Evolutionary conservation across 92 coral and sea anemone species (phyloP), one percentile per base, ranked within the genome.

Genomic region (Porites divaricata): DNA sequence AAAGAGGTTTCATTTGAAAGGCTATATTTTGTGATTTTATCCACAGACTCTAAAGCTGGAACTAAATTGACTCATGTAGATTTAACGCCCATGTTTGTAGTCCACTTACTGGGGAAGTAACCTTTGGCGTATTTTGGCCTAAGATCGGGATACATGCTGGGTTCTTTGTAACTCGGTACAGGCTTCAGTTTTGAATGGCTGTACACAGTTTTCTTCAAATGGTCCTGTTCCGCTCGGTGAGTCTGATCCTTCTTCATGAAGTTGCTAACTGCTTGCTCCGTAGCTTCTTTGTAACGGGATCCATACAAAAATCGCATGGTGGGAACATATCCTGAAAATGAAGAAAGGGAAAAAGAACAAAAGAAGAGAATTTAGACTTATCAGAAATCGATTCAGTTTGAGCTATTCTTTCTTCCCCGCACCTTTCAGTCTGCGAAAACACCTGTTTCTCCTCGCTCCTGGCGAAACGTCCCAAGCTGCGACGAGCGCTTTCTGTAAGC

Each of bases 231-330:
- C 48, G 67, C 71, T 75, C 97, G 80, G 79, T 97, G 89, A 41
- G 74, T 90, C 10, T 91, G 70, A 80, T 92, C 95, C 67, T 92
- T 97, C 74, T 57, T 87, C 89, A 89, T 85, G 65, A 97, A 97
- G 71, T 85, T 80, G 77, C 93, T 92, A 64, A 97, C 76, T 0
- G 99, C 98, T 57, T 97, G 93, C 63, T 97, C 98, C 7, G 98
- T 93, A 57, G 96, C 96, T 72, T 97, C 99, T 81, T 87, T 92
- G 91, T 97, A 97, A 10, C 99, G 95, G 1, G 99, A 87, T 28
- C 97, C 97, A 67, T 87, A 97, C 68, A 96, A 81, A 61, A 88
- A 97, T 8, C 99, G 91, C 67, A 93, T 90, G n/a, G 90, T 92
- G 10, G 99, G 99, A 22, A 97, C 92, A 79, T 97, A 97, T 9